A percentile compares a stretch with the other conserved stretches of the same genome.
These are phyloP conservation scores for Albula glossodonta DNA, from an alignment of 2,113 vertebrate species.

Conservation along the genomic window DNA sequence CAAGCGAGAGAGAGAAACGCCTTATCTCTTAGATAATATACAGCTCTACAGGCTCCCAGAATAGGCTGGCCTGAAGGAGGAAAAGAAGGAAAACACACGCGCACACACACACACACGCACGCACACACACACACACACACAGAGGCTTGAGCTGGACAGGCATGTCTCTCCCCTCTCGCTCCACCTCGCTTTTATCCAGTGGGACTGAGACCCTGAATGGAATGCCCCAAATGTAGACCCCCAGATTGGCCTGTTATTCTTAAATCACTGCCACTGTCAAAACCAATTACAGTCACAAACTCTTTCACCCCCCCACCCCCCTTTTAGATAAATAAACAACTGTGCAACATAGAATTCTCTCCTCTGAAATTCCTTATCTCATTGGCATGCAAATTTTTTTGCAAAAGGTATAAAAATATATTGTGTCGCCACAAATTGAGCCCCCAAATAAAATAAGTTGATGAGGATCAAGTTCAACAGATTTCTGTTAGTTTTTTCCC, in stretches of 20 bases:
- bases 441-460: neutral
- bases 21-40: conserved; percentile 73
- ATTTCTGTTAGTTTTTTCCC: neutral
- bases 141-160: neutral
- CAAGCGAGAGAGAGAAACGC: neutral
- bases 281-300: neutral
- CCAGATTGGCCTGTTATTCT: neutral
- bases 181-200: neutral
- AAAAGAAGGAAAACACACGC: neutral
- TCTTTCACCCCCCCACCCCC: neutral
- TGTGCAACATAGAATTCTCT: conserved; percentile 6
- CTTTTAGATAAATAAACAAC: conserved; percentile 1
- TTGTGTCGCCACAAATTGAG: neutral
- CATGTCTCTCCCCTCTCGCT: neutral
- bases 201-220: conserved; percentile 5
- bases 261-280: neutral
- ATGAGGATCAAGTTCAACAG: neutral
- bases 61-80: conserved; percentile 51
- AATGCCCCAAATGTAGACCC: neutral
- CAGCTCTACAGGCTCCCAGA: conserved; percentile 68
- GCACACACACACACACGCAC: neutral
- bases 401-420: neutral
- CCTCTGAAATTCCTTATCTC: neutral
- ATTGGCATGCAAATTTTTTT: neutral
- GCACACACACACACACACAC: neutral